A percentile compares a stretch with the other conserved stretches of the same genome.
Conservation (phyloP, 2,888 invertebrate genomes). For the Caenorhabditis drosophilae region DNA sequence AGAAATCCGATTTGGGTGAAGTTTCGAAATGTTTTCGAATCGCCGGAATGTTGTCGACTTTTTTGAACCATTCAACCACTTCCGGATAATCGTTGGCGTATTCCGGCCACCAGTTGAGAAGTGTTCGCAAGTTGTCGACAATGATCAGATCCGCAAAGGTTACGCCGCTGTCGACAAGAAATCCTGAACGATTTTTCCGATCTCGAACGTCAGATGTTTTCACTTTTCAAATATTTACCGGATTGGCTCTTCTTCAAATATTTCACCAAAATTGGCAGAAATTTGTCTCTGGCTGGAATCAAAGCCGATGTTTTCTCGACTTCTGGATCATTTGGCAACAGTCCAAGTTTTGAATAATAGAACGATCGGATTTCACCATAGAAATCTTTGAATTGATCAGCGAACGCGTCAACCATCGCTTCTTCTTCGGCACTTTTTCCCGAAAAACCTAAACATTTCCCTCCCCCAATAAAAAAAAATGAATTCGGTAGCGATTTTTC, state of each 20-base stretch:
- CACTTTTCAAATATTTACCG: neutral
- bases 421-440: constrained; percentile 32
- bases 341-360: constrained; percentile 27
- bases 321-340: constrained; percentile 11
- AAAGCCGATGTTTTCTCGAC: constrained; percentile 21
- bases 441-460: constrained; percentile 6
- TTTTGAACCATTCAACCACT: constrained; percentile 9
- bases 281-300: constrained; percentile 38
- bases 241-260: constrained; percentile 27
- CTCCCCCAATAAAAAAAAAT: too few species aligned
- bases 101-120: constrained; percentile 11
- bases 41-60: constrained; percentile 14
- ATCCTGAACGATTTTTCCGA: constrained; percentile 8
- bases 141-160: constrained; percentile 21
- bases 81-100: constrained; percentile 11
- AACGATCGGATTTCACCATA: constrained; percentile 25
- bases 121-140: constrained; percentile 11
- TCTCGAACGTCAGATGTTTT: neutral
- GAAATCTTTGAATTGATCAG: constrained; percentile 40
- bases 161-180: constrained; percentile 14
- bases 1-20: constrained; percentile 3
- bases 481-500: too few species aligned
- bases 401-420: constrained; percentile 29
- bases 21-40: constrained; percentile 9
- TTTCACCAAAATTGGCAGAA: constrained; percentile 21